phyloP scores from a whole-genome alignment of 2,888 invertebrate species.

The Thymelicus acteon region DNA sequence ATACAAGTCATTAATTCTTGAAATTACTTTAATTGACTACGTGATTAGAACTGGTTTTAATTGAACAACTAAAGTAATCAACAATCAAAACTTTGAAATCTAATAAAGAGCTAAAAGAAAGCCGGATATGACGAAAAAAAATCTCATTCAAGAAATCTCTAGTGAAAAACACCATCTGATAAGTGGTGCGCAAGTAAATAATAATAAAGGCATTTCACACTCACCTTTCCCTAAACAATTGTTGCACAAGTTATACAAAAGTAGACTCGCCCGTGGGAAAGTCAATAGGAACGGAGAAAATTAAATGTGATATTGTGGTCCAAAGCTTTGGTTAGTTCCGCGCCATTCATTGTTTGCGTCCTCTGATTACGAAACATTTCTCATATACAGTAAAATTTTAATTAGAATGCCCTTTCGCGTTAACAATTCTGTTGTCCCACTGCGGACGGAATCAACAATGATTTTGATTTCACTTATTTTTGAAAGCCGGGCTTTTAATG shows the following conservation, averaged over 20 bases:
- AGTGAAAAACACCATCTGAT: conserved; percentile 29
- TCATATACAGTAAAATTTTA: conserved; percentile 56
- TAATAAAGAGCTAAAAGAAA: conserved; percentile 16
- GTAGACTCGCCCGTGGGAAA: conserved; percentile 62
- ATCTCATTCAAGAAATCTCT: conserved; percentile 4
- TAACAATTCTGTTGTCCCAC: conserved; percentile 43
- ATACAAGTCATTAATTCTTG: too few relatives aligned
- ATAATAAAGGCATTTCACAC: conserved; percentile 54
- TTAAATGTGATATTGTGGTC: conserved; percentile 60
- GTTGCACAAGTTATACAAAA: conserved; percentile 60
- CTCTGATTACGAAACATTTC: conserved; percentile 55
- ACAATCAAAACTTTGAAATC: conserved; percentile 8
- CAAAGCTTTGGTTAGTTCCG: conserved; percentile 43
- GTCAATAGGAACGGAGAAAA: conserved; percentile 45
- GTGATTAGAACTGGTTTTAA: not conserved
- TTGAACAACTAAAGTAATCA: conserved; percentile 1
- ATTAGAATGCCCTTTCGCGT: conserved; percentile 56
- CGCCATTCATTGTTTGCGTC: conserved; percentile 48
- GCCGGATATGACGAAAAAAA: not conserved
- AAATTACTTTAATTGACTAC: too few relatives aligned
- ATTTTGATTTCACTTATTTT: conserved; percentile 21
- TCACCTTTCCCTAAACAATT: conserved; percentile 68
- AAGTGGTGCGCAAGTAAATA: conserved; percentile 31
- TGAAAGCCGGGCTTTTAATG: not conserved
- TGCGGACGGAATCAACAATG: conserved; percentile 33